Percentiles rank a stretch among this genome's conserved stretches.
phyloP scores from a whole-genome alignment of 2,113 vertebrate species.

The Rallus limicola region DNA sequence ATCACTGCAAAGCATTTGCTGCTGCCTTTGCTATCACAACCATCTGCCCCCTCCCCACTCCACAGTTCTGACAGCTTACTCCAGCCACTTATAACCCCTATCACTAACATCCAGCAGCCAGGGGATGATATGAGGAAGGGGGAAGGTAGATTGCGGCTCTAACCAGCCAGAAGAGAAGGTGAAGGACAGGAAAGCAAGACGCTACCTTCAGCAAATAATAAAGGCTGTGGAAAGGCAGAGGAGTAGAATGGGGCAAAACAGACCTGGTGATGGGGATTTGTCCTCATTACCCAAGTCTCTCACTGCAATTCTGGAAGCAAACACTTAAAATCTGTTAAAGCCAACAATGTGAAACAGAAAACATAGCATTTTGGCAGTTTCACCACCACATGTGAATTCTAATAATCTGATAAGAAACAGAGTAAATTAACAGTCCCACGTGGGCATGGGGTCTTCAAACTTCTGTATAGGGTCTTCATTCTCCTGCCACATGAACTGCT shows the following conservation, averaged over 20 bases:
- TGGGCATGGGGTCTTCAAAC: neutral
- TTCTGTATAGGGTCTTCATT: neutral
- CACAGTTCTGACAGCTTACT: neutral
- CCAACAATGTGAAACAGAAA: neutral
- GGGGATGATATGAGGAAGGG: neutral
- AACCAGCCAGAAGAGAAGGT: neutral
- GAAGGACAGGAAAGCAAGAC: neutral
- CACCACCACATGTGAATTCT: neutral
- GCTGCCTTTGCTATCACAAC: neutral
- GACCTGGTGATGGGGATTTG: neutral
- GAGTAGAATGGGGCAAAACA: neutral
- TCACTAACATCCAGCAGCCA: neutral
- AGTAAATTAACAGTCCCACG: neutral
- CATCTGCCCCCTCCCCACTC: neutral
- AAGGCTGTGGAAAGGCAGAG: neutral
- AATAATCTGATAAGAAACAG: neutral
- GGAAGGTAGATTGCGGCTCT: neutral
- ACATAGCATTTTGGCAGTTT: neutral
- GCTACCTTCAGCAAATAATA: neutral
- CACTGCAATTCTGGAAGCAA: neutral
- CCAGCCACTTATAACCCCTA: neutral
- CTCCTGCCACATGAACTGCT: neutral
- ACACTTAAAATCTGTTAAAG: neutral
- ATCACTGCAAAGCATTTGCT: neutral
- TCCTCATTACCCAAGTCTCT: neutral